phyloP scores from a whole-genome alignment of 2,113 vertebrate genomes.

The Anseranas semipalmata region DNA sequence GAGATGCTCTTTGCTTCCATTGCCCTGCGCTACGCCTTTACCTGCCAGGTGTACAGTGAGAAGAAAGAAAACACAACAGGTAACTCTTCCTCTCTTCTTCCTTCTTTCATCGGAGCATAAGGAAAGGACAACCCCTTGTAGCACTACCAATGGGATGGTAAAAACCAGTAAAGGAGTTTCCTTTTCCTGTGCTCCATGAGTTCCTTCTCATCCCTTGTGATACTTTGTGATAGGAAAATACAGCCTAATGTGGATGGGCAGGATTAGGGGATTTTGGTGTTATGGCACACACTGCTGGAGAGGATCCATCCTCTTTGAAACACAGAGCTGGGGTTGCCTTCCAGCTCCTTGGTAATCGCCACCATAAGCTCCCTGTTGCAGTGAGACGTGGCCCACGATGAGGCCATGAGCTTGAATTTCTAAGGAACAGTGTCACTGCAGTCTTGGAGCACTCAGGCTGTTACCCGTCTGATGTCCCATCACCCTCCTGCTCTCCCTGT shows the following conservation, averaged over 20 bases:
- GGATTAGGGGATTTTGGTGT: background rate
- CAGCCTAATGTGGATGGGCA: background rate
- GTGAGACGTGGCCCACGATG: fast-evolving
- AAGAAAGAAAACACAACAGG: constrained; percentile 88
- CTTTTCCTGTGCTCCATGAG: background rate
- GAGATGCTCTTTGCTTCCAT: constrained; percentile 94
- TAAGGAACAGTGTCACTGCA: background rate
- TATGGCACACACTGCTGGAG: background rate
- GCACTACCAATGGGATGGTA: background rate
- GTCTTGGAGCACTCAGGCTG: background rate
- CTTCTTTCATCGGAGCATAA: background rate
- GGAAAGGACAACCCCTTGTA: background rate
- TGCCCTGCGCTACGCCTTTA: constrained; percentile 90
- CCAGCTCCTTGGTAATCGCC: background rate
- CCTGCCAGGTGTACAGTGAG: constrained; percentile 88
- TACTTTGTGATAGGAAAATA: background rate
- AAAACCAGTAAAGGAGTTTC: background rate
- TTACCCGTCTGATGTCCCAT: background rate
- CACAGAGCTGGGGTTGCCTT: background rate
- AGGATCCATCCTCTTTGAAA: background rate
- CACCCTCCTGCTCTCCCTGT: background rate
- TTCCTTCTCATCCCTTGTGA: background rate
- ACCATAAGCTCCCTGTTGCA: background rate
- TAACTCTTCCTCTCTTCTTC: constrained; percentile 44
- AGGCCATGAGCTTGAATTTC: background rate